A percentile compares a stretch with the other conserved stretches of the same genome.
Conservation (phyloP, 2,113 vertebrate genomes). For the Elanus axillaris region DNA sequence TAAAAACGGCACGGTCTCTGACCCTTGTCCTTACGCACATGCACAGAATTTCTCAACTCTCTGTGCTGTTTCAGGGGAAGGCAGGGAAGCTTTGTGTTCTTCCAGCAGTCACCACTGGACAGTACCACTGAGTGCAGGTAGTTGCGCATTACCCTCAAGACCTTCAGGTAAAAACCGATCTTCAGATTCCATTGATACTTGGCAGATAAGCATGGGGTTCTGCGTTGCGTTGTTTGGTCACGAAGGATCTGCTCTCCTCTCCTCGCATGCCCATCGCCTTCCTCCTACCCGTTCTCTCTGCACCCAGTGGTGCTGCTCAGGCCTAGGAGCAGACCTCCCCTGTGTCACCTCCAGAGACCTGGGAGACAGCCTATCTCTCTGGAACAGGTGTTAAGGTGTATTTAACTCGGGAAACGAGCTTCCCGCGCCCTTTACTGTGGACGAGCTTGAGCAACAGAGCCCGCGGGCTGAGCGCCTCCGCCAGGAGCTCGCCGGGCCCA, state of each 20-base stretch:
- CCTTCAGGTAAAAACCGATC: neutral
- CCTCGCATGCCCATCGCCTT: accelerated
- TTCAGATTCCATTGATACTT: neutral
- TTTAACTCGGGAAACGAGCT: neutral
- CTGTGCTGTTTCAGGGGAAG: neutral
- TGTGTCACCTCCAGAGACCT: accelerated
- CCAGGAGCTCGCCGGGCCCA: neutral
- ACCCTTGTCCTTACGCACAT: neutral
- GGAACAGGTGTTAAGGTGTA: too few species aligned
- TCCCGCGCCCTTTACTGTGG: neutral
- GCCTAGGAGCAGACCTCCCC: accelerated
- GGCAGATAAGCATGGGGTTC: accelerated
- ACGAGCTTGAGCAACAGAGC: accelerated
- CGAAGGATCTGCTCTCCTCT: accelerated
- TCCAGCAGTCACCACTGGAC: accelerated
- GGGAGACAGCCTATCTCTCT: accelerated
- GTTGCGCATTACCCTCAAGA: neutral
- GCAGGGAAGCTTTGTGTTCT: neutral
- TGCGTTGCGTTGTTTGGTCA: accelerated
- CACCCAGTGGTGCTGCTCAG: accelerated
- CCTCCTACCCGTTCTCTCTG: accelerated
- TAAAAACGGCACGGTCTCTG: accelerated
- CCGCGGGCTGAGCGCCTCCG: accelerated
- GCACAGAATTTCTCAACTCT: neutral
- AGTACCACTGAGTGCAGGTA: too few species aligned